Evolutionary conservation across 2,888 invertebrate species (phyloP), one percentile per base, ranked within the genome.

Genomic region (Ichneumoninae sp.): DNA sequence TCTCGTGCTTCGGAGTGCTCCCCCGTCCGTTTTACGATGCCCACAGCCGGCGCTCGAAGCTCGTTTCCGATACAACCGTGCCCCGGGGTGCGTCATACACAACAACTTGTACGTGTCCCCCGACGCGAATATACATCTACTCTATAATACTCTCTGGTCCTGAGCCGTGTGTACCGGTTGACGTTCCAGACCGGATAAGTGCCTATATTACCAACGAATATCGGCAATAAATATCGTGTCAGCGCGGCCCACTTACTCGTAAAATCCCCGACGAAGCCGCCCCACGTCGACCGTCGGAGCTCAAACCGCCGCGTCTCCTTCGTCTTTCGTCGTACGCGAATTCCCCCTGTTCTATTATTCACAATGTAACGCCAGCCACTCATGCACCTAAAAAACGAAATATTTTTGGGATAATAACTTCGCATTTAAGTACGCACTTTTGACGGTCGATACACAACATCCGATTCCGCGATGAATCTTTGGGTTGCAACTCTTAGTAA

Each of bases 191-290:
- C 83, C 83, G 85, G 86, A 85, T 88, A 88, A 90, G 89, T 89
- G 87, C 87, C 87, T 85, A 84, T 88, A 89, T 87, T 87, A 88
- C 88, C 88, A 83, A 83, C 87, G 88, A 90, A 89, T 88, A 91
- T 90, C 87, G 88, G 83, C 88, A 89, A 91, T 91, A 92, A 92
- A 91, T 91, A 91, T 91, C 88, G 81, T 85, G 88, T 87, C 88
- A 87, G 89, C 87, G 87, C 88, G 87, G 87, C 85, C 87, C 88
- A 89, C 89, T 90, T 90, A 88, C 88, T 91, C 91, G 91, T 91
- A 91, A 91, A 91, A 88, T 83, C 33, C 81, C 75, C 60, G 77
- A 52, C 69, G 65, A 80, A 74, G 69, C 78, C 75, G 74, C 76
- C 80, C 63, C 70, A 71, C 83, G 81, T 78, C 54, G 71, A 19